A percentile compares a stretch with the other conserved stretches of the same genome.
These are phyloP conservation scores for Chondrosia reniformis DNA, from an alignment of 37 sponge, comb jelly and placozoan species.

Conservation along the genomic window DNA sequence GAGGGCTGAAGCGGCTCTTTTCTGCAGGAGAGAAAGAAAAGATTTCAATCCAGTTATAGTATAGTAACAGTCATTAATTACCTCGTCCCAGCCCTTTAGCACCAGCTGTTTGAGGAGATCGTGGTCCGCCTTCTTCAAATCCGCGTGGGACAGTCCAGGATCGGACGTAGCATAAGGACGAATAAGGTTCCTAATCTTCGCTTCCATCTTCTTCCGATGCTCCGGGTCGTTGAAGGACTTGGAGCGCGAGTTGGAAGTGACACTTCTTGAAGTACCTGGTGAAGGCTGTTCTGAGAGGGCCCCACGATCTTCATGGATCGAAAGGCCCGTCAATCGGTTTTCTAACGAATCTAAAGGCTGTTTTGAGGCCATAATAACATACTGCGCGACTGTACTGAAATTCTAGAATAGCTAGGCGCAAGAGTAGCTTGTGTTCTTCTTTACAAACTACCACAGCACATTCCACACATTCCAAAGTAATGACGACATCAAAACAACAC, in stretches of 20 bases:
- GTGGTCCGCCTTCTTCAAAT: constrained; percentile 38
- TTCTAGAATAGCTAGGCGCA: no score
- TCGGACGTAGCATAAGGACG: constrained; percentile 35
- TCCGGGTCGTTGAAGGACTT: background rate
- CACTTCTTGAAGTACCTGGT: background rate
- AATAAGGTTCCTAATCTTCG: constrained; percentile 30
- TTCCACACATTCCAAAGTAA: no score
- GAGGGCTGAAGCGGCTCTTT: constrained; percentile 40
- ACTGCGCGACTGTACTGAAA: no score
- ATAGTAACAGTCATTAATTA: background rate
- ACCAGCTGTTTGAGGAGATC: constrained; percentile 47
- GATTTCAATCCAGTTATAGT: background rate
- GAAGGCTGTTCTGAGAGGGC: no score
- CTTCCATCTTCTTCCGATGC: constrained; percentile 17
- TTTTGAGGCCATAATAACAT: no score
- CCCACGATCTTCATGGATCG: no score
- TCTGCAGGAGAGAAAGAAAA: constrained; percentile 26
- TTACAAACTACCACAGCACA: no score
- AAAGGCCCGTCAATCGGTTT: no score
- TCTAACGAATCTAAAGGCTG: no score
- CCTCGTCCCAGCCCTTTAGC: constrained; percentile 54
- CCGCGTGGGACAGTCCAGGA: constrained; percentile 40
- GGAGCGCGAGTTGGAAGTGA: background rate
- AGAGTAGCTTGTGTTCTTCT: no score
- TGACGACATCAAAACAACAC: no score